Base-by-base conservation (phyloP, 2,888 invertebrate genomes). In the Phyllotreta striolata region DNA sequence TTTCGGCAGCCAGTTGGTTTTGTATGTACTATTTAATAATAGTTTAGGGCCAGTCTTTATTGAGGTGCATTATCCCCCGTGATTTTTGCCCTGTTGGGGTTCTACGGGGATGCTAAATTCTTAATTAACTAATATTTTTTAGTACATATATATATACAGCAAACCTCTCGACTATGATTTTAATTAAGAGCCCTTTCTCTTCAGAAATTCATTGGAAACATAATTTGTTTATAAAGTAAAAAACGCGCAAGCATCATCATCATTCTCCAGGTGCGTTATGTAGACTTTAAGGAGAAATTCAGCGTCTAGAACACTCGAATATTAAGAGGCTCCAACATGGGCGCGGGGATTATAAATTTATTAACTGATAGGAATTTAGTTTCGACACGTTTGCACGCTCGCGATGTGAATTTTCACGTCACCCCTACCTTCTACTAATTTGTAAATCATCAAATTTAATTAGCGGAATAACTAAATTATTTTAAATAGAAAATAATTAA, bases 11-110 rank as follows among this genome's bases (percentile, higher is more conserved):
- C 24, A 24, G 24, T 24, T 24, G 24, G 24, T 24, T 24, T 24
- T 52, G 44, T 60, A 51, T 59, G 44, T 52, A 41, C 13, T 43
- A 44, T 60, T 60, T 60, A 46, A 60, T 54, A 44, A 37, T 10
- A 38, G 35, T 51, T 14, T n/a, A 41, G 51, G 43, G 52, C 24
- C 24, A 51, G 52, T 59, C 51, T 34, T 59, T 51, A 59, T 24
- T 24, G 24, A 24, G 24, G 24, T 24, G 4, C 24, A 24, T 24
- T 24, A 24, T 24, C 24, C 24, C 4, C 24, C 24, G 24, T 24
- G 24, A 24, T 24, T 24, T 24, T 24, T 24, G 24, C 24, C 24
- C 24, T 24, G 24, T 4, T 24, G 1, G 24, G 24, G 24, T 24
- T 24, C 24, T 24, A 24, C 24, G 4, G 24, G 24, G 24, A 24